These are phyloP conservation scores for Catostomus latipinnis DNA, from an alignment of 2,797 vertebrate species.

Conservation along the genomic window DNA sequence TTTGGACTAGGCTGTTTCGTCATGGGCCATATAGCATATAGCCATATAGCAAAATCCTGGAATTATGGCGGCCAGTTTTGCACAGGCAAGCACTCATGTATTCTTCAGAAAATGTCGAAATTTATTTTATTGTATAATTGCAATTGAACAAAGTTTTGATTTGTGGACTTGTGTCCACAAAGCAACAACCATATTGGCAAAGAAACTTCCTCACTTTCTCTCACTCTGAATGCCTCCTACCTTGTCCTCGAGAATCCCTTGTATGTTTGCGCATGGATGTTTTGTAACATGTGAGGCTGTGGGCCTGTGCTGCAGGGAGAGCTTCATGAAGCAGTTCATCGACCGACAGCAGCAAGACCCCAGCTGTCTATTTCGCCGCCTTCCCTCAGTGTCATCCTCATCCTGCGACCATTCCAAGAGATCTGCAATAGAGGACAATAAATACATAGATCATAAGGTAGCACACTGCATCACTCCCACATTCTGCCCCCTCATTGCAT, in stretches of 20 bases:
- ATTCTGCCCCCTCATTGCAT: slow-evolving; percentile 1
- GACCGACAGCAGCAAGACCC: slow-evolving; percentile 98
- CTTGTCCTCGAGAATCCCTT: neutral
- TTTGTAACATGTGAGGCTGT: slow-evolving; percentile 27
- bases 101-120: too few relatives aligned
- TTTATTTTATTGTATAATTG: too few relatives aligned
- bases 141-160: too few relatives aligned
- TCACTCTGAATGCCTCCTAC: neutral
- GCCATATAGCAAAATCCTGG: too few relatives aligned
- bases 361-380: slow-evolving; percentile 92
- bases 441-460: slow-evolving; percentile 98
- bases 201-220: neutral
- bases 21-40: neutral
- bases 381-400: slow-evolving; percentile 93
- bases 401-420: slow-evolving; percentile 96
- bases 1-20: neutral
- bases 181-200: neutral
- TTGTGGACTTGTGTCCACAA: neutral
- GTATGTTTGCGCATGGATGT: slow-evolving; percentile 9
- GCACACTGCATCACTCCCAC: slow-evolving; percentile 16
- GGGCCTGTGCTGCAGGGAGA: slow-evolving; percentile 82
- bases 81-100: too few relatives aligned
- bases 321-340: slow-evolving; percentile 99
- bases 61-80: too few relatives aligned
- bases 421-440: slow-evolving; percentile 95